These are phyloP conservation scores for Cinclus cinclus DNA, from an alignment of 2,113 vertebrate species.

Conservation along the genomic window DNA sequence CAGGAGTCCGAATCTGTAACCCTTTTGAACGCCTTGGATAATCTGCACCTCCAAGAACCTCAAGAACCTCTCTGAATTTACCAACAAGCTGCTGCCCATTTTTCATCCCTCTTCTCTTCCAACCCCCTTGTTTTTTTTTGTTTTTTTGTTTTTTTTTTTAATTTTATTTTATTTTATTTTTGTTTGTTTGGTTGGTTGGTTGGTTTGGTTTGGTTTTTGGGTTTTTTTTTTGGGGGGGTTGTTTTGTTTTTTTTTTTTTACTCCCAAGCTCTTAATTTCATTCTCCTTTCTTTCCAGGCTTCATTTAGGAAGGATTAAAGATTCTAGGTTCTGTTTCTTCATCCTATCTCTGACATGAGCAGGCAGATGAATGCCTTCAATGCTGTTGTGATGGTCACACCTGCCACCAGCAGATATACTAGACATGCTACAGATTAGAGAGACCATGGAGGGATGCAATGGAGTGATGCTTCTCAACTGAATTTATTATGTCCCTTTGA, in stretches of 20 bases:
- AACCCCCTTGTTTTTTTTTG: too few species aligned
- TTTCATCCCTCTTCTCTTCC: neutral
- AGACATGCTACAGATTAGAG: neutral
- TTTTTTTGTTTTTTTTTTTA: too few species aligned
- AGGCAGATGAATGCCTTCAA: neutral
- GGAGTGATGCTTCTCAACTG: neutral
- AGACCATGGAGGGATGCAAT: neutral
- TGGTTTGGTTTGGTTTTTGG: too few species aligned
- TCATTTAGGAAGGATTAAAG: neutral
- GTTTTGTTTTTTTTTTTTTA: neutral
- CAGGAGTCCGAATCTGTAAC: neutral
- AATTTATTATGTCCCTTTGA: neutral
- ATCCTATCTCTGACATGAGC: neutral
- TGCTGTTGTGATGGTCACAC: neutral
- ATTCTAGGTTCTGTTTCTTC: neutral
- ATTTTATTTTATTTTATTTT: too few species aligned
- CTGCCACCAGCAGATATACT: neutral
- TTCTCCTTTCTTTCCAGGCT: neutral
- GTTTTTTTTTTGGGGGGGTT: too few species aligned
- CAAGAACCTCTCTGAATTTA: neutral
- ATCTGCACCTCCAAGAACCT: neutral
- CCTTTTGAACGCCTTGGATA: neutral
- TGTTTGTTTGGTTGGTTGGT: too few species aligned
- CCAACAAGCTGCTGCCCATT: fast-evolving
- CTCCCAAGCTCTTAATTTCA: neutral